A percentile compares a stretch with the other conserved stretches of the same genome.
Conservation (phyloP, 2,797 vertebrate genomes). For the Alectoris magna region DNA sequence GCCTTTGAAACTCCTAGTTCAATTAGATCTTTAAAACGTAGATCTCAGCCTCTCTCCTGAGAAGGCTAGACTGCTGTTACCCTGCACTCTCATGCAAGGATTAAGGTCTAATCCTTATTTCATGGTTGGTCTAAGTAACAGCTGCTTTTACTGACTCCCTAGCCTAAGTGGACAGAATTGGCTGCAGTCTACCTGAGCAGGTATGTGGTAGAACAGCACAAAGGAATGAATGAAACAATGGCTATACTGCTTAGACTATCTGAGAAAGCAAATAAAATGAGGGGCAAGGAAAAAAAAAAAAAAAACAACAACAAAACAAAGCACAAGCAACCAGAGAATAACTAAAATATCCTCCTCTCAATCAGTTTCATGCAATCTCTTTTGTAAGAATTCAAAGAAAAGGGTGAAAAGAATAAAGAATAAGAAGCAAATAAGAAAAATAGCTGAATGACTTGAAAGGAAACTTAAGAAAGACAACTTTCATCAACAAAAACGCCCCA, state of each 20-base stretch:
- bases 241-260: neutral
- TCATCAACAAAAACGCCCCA: neutral
- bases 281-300: neutral
- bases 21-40: neutral
- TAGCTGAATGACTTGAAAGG: neutral
- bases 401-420: neutral
- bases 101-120: neutral
- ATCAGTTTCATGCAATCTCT: neutral
- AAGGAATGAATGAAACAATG: neutral
- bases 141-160: neutral
- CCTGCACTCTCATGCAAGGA: neutral
- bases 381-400: neutral
- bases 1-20: neutral
- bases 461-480: neutral
- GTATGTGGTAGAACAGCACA: neutral
- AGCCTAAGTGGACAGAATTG: rapidly evolving
- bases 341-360: neutral
- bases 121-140: neutral
- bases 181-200: neutral
- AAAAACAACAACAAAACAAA: no score
- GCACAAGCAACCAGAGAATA: neutral
- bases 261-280: neutral
- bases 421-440: neutral
- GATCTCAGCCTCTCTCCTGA: neutral
- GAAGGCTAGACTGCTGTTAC: neutral